These are phyloP conservation scores for Amphibalanus amphitrite DNA, from an alignment of 1,140 invertebrate genomes.

Conservation along the genomic window DNA sequence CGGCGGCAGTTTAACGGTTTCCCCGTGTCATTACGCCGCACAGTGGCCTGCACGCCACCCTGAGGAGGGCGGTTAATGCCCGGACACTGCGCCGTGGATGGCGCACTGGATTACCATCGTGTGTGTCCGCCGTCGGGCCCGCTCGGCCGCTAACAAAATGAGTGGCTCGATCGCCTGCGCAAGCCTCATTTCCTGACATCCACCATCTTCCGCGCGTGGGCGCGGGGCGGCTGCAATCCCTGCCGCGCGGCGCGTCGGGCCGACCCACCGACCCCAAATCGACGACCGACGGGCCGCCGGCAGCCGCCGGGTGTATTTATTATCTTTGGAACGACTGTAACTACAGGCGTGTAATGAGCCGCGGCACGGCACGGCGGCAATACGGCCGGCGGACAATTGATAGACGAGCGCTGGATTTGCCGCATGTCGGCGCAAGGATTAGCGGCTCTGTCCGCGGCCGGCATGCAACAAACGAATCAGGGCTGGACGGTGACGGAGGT, in stretches of 20 bases:
- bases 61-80: no score
- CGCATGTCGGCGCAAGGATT: neutral
- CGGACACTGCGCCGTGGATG: neutral
- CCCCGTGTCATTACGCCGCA: no score
- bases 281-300: no score
- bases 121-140: no score
- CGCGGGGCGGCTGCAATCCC: neutral
- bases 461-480: neutral
- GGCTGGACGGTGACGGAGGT: no score
- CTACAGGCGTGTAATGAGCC: neutral
- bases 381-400: neutral
- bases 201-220: neutral
- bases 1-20: no score
- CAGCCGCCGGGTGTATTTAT: neutral
- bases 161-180: neutral
- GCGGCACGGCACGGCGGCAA: neutral
- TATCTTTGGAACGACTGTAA: neutral
- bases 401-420: neutral
- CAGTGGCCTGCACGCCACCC: no score
- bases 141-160: neutral
- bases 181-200: neutral
- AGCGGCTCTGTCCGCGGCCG: neutral
- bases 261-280: neutral
- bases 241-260: neutral
- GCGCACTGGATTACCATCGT: neutral